Evolutionary conservation across 2,888 invertebrate genomes (phyloP), one percentile per base, ranked within the genome.

Genomic region (Biston betularia): DNA sequence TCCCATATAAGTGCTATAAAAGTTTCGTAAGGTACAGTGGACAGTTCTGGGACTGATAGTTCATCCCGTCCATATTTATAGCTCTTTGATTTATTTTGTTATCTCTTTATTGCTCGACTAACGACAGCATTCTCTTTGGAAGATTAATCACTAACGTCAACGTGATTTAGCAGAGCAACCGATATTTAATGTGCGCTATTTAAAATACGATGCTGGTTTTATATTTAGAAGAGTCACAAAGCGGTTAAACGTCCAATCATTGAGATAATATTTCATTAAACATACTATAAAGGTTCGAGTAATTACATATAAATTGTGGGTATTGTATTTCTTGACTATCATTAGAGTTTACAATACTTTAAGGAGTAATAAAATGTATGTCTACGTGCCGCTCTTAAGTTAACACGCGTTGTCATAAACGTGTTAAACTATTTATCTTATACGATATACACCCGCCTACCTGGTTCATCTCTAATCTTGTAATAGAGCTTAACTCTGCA

Each of bases 61-160:
- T 92, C 91, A 89, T 92, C 88, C 87, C 80, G 83, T 70, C 81
- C 80, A 85, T 92, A 92, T 92, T 93, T 92, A 93, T 91, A 86
- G 89, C 86, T 76, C 78, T 92, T 92, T 93, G 93, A 93, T 93
- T 93, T 93, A 93, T 93, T 92, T 92, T 90, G 89, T 92, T 93
- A 92, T 91, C 90, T 89, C 91, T 93, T 93, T 93, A 93, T 92
- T 91, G 91, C 90, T 81, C 73, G 84, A 78, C 89, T 92, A 93
- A 92, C 92, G 93, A 93, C 93, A 93, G 88, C 91, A 88, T 92
- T 92, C 92, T 92, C 84, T 86, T 89, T 74, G 69, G 84, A 89
- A 93, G 92, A 93, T 93, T 92, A 92, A 93, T 93, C 90, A 90
- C 92, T 83, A 80, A 80, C 86, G 92, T 92, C 93, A 87, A 84